Percentiles rank a stretch among this genome's conserved stretches.
phyloP scores from a whole-genome alignment of 2,797 vertebrate species.

The Hyperoplus lanceolatus region DNA sequence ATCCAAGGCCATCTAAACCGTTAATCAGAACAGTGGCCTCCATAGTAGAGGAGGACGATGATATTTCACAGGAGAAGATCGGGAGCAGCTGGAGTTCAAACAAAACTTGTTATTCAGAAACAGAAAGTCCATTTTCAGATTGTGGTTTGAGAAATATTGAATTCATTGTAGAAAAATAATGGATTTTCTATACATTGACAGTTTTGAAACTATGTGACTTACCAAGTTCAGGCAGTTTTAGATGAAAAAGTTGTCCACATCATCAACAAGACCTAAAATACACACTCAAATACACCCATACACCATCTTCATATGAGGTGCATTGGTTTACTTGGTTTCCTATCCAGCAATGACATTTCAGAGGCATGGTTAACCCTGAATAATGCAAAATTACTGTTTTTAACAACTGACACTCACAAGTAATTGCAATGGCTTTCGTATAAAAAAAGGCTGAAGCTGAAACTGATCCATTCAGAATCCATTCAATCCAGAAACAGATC shows the following conservation, averaged over 20 bases:
- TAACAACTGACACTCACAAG: background rate
- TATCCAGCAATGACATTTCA: background rate
- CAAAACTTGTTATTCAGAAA: constrained; percentile 48
- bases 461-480: background rate
- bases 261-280: constrained; percentile 6
- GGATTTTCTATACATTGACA: constrained; percentile 10
- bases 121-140: constrained; percentile 44
- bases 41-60: constrained; percentile 21
- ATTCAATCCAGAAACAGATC: background rate
- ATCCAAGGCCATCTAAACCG: constrained; percentile 45
- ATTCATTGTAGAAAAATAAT: constrained; percentile 43
- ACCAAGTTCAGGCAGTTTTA: constrained; percentile 14
- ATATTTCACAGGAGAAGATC: constrained; percentile 13
- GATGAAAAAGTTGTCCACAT: background rate
- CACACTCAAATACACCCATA: background rate
- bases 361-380: background rate
- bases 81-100: constrained; percentile 69
- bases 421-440: background rate
- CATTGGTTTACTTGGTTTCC: background rate
- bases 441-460: background rate
- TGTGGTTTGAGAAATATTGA: constrained; percentile 27
- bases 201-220: constrained; percentile 1
- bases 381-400: background rate
- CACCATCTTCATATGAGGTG: background rate
- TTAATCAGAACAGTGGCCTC: constrained; percentile 40